These are phyloP conservation scores for Parnassius smintheus DNA, from an alignment of 2,888 invertebrate species.

Conservation along the genomic window DNA sequence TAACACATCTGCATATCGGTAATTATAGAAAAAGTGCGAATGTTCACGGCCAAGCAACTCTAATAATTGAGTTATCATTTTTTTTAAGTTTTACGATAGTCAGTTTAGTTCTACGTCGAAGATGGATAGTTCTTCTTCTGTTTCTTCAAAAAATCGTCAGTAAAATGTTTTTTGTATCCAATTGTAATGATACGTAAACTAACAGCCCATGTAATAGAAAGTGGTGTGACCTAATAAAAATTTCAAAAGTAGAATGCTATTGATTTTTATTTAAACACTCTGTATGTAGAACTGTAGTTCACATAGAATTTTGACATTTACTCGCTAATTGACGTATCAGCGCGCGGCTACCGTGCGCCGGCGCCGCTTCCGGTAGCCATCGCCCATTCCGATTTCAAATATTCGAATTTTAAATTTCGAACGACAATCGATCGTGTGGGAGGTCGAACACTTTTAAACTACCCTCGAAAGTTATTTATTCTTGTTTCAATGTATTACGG, in stretches of 20 bases:
- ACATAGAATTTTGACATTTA: conserved; percentile 67
- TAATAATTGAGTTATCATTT: too few relatives aligned
- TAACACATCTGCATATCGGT: too few relatives aligned
- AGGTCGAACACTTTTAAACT: conserved; percentile 40
- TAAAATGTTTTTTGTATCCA: too few relatives aligned
- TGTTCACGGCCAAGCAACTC: too few relatives aligned
- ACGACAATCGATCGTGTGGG: conserved; percentile 44
- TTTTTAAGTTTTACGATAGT: too few relatives aligned
- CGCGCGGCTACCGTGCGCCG: conserved; percentile 65
- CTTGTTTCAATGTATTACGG: background rate
- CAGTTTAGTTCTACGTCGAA: too few relatives aligned
- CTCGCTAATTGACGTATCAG: conserved; percentile 71
- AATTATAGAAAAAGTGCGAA: too few relatives aligned
- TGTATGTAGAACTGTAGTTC: conserved; percentile 53
- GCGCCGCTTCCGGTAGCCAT: conserved; percentile 54
- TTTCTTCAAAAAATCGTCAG: too few relatives aligned
- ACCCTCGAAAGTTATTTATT: conserved; percentile 12
- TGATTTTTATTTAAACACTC: conserved; percentile 37
- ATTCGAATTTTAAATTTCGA: conserved; percentile 34
- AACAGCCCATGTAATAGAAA: too few relatives aligned
- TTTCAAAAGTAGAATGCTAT: background rate
- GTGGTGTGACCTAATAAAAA: too few relatives aligned
- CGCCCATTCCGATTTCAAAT: conserved; percentile 33
- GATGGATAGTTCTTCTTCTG: too few relatives aligned
- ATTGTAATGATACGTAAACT: too few relatives aligned